Base-by-base conservation (phyloP, 2,797 vertebrate species). In the Cirrhinus mrigala region DNA sequence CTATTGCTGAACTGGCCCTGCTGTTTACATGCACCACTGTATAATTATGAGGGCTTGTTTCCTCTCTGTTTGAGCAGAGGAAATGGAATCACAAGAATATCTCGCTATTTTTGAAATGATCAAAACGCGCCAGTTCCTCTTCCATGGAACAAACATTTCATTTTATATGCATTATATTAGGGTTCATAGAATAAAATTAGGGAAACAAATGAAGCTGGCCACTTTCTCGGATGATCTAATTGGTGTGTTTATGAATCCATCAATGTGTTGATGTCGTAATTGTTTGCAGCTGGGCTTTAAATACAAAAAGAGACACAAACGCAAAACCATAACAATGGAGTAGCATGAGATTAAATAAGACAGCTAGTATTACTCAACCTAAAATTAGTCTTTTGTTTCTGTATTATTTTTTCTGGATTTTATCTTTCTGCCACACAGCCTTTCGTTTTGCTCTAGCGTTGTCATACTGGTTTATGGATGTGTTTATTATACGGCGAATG, bases 1-100 rank as follows among this genome's bases (percentile, higher is more conserved):
- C 82, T 88, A 79, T 83, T 82, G 73, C 75, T 75, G 71, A 78
- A 79, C 44, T 62, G 33, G 82, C 33, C 46, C 87, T 84, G 82
- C 56, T 90, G 88, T 86, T 83, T 40, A 77, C 73, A 80, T 81
- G 79, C 81, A 75, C 58, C 40, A 9, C 81, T 16, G 74, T 91
- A 90, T 92, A 90, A 93, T 94, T 92, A 92, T 89, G 79, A 91
- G 88, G 81, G 78, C 33, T 66, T 44, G 73, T 91, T 91, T 93
- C 90, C 90, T 87, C 79, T 81, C 64, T 50, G 73, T 89, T 74
- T 86, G 83, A 90, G 85, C 50, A 78, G 66, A 89, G 91, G 92
- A 90, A 91, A 91, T 71, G 73, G 89, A 87, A 89, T 90, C 78
- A 90, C 81, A 58, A 81, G 79, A 37, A 82, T 68, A 73, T 22